Evolutionary conservation across 2,888 invertebrate species (phyloP), one percentile per base, ranked within the genome.

Genomic region (Eumacrocentrus americanus): DNA sequence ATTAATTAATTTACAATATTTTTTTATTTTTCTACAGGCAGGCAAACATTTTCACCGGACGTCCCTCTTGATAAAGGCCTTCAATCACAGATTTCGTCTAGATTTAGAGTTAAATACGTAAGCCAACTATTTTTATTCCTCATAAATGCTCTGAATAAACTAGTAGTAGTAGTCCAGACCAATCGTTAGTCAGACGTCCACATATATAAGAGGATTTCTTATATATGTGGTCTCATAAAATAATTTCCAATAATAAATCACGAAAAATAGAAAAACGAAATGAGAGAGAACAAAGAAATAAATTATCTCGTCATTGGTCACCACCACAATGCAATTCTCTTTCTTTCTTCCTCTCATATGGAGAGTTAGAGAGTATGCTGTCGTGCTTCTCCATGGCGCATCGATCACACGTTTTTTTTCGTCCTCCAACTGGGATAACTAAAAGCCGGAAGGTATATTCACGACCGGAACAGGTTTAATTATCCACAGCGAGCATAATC

Each of bases 31-130:
- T 46, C 88, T 89, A 68, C 89, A 95, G 94, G 89, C 91, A 75
- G 92, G 92, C 78, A 94, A 94, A 86, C 95, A 95, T 84, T 94
- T 91, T 84, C 94, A 95, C 83, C 90, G 93, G 82, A 95, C 95
- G 78, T 94, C 94, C 81, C 90, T 95, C 83, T 90, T 95, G 86
- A 95, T 95, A 86, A 95, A 95, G 87, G 95, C 95, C 83, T 95
- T 95, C 86, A 94, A 92, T 85, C 94, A 95, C 85, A 95, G 93
- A 87, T 95, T 95, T 86, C 91, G 94, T 81, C 87, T 95, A 85
- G 94, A 95, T 85, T 88, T 95, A 84, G 94, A 95, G 88, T 91
- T 95, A 86, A 95, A 95, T 85, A 92, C 94, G 93, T 95, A 85
- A 93, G 94, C 91, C 14, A 3, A 40, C 2, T 12, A 40, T 40